A percentile compares a stretch with the other conserved stretches of the same genome.
Conservation (phyloP, 2,797 vertebrate genomes). For the Telmatherina bonti region DNA sequence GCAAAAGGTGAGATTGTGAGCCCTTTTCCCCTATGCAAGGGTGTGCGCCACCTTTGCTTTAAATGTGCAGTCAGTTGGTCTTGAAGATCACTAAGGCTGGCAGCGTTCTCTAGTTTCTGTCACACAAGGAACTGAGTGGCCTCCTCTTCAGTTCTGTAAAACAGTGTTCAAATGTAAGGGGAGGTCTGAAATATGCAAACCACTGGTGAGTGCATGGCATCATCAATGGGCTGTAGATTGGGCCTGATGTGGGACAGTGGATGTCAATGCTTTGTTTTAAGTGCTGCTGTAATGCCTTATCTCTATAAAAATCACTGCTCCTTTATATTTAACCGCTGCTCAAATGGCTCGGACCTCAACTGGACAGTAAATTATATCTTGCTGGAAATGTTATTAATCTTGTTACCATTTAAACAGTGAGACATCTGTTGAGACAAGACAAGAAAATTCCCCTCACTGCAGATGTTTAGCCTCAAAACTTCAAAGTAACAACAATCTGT, state of each 20-base stretch:
- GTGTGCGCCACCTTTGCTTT: conserved; percentile 39
- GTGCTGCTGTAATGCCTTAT: background rate
- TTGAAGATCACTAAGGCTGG: conserved; percentile 43
- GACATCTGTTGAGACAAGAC: conserved; percentile 35
- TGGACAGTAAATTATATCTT: background rate
- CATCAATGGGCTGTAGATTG: background rate
- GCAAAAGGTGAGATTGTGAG: conserved; percentile 28
- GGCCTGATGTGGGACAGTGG: background rate
- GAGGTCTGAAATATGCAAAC: background rate
- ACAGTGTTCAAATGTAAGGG: conserved; percentile 26
- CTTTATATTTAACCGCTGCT: background rate
- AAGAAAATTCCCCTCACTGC: conserved; percentile 15
- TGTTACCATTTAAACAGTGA: conserved; percentile 30
- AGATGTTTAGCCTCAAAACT: conserved; percentile 20
- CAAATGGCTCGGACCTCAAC: background rate
- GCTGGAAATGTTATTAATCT: conserved; percentile 20
- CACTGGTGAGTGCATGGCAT: background rate
- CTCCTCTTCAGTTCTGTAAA: conserved; percentile 15
- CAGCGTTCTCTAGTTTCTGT: conserved; percentile 38
- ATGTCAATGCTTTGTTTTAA: background rate
- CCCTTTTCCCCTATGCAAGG: conserved; percentile 36
- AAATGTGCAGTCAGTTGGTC: conserved; percentile 33
- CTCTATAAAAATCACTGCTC: background rate
- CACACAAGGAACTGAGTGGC: conserved; percentile 32
- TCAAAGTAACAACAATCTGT: conserved; percentile 24